phyloP scores from a whole-genome alignment of 2,797 vertebrate genomes.

The Uromys caudimaculatus region DNA sequence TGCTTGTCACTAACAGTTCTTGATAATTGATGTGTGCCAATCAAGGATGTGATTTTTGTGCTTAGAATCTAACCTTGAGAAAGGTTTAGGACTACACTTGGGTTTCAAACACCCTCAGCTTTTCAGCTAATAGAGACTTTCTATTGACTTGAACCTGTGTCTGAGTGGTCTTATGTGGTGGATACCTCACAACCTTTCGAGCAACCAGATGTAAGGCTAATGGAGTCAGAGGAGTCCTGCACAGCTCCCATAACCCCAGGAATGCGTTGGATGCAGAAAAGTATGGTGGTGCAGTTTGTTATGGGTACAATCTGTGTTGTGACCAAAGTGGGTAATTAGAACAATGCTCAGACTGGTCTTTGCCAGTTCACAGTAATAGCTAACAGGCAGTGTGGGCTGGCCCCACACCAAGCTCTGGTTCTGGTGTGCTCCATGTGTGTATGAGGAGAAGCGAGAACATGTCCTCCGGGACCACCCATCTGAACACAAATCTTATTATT shows the following conservation, averaged over 20 bases:
- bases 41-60: not conserved
- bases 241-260: not conserved
- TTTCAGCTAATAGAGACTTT: not conserved
- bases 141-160: not conserved
- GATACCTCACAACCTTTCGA: too few relatives aligned
- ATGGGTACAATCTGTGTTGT: not conserved
- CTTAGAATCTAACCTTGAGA: not conserved
- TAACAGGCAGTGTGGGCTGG: conserved; percentile 5
- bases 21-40: not conserved
- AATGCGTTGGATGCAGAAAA: not conserved
- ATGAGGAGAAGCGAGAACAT: fast-evolving
- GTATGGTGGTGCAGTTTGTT: not conserved
- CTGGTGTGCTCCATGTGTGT: not conserved
- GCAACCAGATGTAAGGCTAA: not conserved
- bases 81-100: not conserved
- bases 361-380: not conserved
- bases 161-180: not conserved
- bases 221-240: not conserved
- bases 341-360: not conserved
- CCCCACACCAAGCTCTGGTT: not conserved
- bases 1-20: not conserved
- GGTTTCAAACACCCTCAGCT: not conserved
- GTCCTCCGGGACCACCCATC: fast-evolving
- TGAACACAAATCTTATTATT: conserved; percentile 21
- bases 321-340: conserved; percentile 8